These are phyloP conservation scores for Pseudonaja textilis DNA, from an alignment of 2,113 vertebrate genomes.

Conservation along the genomic window DNA sequence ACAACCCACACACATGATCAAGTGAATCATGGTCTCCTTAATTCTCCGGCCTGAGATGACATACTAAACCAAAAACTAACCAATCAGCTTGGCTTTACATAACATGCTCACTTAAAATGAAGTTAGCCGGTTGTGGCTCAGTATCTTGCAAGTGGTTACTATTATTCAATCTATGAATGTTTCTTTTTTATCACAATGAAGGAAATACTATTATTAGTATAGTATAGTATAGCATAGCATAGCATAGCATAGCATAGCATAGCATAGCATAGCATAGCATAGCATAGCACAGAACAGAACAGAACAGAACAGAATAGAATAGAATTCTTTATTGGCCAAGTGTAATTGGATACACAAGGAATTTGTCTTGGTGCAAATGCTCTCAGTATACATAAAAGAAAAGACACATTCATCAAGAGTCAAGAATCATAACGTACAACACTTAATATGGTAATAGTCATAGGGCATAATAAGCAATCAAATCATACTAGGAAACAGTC, in stretches of 20 bases:
- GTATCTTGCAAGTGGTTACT: neutral
- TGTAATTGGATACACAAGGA: too few relatives aligned
- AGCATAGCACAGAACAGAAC: too few relatives aligned
- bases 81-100: neutral
- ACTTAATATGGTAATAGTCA: too few relatives aligned
- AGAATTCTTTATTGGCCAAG: too few relatives aligned
- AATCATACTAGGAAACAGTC: too few relatives aligned
- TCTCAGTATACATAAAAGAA: too few relatives aligned
- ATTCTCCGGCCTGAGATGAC: neutral
- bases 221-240: neutral
- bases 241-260: too few relatives aligned
- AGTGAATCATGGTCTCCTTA: neutral
- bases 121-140: neutral
- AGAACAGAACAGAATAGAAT: too few relatives aligned
- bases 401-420: too few relatives aligned
- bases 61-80: neutral
- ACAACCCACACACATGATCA: neutral
- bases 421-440: too few relatives aligned
- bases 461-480: too few relatives aligned
- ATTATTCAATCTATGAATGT: neutral
- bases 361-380: too few relatives aligned
- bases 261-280: neutral
- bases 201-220: neutral
- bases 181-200: neutral
- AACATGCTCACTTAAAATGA: neutral